Conservation (phyloP, 2,888 invertebrate species). For the Thysanoteuthis rhombus region DNA sequence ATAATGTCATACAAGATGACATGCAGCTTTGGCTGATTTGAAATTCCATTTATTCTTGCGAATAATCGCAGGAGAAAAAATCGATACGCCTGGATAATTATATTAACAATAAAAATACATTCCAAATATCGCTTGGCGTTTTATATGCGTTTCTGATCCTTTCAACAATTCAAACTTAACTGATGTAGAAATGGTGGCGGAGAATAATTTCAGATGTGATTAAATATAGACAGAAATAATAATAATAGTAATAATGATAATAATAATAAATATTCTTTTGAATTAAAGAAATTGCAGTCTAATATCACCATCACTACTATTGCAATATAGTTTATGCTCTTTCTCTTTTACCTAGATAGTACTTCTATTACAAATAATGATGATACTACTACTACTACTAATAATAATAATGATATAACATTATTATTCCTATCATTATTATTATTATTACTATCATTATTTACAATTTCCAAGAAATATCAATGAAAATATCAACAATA, state of each 20-base stretch:
- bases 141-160: background rate
- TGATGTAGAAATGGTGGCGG: background rate
- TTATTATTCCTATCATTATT: no score
- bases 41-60: background rate
- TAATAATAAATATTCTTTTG: background rate
- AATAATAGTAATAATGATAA: background rate
- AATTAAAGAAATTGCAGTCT: background rate
- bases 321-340: background rate
- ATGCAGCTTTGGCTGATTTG: conserved; percentile 12
- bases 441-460: no score
- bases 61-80: background rate
- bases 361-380: background rate
- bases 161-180: conserved; percentile 12
- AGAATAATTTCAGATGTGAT: background rate
- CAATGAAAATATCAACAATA: no score
- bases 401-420: background rate
- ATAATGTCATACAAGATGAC: conserved; percentile 12
- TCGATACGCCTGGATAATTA: background rate
- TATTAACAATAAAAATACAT: conserved; percentile 12
- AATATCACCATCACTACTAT: background rate
- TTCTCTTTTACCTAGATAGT: background rate
- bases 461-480: no score
- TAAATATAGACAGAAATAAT: background rate
- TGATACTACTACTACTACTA: background rate
- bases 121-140: background rate